Conservation (phyloP, 2,113 vertebrate genomes). For the Oxyruncus cristatus region DNA sequence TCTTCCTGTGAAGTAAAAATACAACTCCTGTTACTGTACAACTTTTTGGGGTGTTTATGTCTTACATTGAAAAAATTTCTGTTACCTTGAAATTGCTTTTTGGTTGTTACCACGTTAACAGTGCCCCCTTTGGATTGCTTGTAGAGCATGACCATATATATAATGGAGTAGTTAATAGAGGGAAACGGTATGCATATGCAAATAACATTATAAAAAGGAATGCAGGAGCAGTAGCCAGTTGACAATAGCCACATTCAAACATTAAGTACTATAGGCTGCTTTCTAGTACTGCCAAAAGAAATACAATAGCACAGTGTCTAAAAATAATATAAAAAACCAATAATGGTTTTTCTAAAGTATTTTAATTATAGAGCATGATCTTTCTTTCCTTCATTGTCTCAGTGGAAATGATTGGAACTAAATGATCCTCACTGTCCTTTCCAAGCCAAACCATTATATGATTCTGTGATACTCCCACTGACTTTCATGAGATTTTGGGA, state of each 20-base stretch:
- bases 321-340: not conserved
- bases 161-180: not conserved
- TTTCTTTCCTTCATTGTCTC: not conserved
- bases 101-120: not conserved
- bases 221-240: not conserved
- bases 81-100: not conserved
- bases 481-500: not conserved
- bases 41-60: not conserved
- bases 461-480: not conserved
- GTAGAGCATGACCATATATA: not conserved
- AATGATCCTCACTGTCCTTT: not conserved
- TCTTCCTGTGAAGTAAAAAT: not conserved
- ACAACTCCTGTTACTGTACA: not conserved
- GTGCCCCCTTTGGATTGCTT: not conserved
- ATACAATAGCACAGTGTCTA: not conserved
- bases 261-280: not conserved
- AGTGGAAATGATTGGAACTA: not conserved
- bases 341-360: not conserved
- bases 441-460: not conserved
- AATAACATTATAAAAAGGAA: not conserved
- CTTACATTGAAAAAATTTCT: not conserved
- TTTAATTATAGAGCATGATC: not conserved
- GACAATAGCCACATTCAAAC: not conserved
- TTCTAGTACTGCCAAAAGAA: not conserved
- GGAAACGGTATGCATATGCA: not conserved